These are phyloP conservation scores for Morone saxatilis DNA, from an alignment of 2,113 vertebrate genomes.

Conservation along the genomic window DNA sequence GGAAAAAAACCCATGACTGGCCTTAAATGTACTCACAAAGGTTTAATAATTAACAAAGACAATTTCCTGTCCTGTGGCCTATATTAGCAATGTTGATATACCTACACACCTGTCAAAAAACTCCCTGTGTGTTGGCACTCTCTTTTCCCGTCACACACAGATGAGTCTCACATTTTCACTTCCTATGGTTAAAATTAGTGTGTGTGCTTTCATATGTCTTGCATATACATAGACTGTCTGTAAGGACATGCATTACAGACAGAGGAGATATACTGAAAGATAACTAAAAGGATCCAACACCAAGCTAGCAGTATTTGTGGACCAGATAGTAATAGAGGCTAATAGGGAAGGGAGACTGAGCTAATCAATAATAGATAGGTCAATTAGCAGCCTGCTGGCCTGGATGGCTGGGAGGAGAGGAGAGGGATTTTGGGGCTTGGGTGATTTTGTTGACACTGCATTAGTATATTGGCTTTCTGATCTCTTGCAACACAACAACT, in stretches of 20 bases:
- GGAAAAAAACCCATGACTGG: neutral
- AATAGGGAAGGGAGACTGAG: constrained; percentile 43
- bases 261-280: neutral
- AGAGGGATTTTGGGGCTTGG: neutral
- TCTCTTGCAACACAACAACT: constrained; percentile 7
- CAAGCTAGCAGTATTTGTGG: constrained; percentile 22
- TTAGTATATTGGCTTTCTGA: neutral
- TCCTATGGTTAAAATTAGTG: neutral
- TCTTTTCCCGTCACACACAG: neutral
- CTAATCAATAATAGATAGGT: constrained; percentile 61
- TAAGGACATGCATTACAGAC: no score
- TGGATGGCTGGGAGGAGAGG: constrained; percentile 8
- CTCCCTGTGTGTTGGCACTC: neutral
- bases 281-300: no score
- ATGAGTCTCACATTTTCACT: neutral
- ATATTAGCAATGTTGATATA: neutral
- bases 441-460: constrained; percentile 7
- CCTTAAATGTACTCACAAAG: neutral
- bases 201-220: neutral
- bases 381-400: constrained; percentile 48
- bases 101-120: constrained; percentile 1
- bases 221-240: neutral
- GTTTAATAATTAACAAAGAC: constrained; percentile 56
- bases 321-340: constrained; percentile 46
- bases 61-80: constrained; percentile 18